phyloP scores from a whole-genome alignment of 2,797 vertebrate genomes.

The Calcarius lapponicus region DNA sequence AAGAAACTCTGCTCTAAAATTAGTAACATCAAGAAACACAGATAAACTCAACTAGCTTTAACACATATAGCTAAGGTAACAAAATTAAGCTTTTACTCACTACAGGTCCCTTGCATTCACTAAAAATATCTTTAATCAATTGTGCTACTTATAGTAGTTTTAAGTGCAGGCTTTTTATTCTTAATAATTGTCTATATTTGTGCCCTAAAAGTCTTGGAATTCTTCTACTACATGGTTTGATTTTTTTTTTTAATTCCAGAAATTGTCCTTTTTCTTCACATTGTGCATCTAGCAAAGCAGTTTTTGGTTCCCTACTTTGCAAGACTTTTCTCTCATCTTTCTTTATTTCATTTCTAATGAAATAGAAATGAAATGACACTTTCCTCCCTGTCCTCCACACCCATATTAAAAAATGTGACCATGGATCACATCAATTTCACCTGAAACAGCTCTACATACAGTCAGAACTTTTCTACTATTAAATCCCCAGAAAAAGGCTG shows the following conservation, averaged over 20 bases:
- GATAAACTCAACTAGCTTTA: background rate
- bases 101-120: background rate
- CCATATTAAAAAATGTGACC: background rate
- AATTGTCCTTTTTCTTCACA: background rate
- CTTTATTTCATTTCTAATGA: background rate
- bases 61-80: background rate
- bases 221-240: background rate
- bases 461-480: background rate
- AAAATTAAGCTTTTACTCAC: background rate
- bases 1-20: background rate
- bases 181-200: background rate
- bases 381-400: accelerated
- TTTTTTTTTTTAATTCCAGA: background rate
- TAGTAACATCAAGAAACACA: background rate
- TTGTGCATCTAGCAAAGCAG: background rate
- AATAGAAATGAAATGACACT: too few species aligned
- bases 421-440: background rate
- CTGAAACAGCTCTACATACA: background rate
- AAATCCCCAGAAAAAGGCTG: background rate
- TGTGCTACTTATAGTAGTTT: background rate
- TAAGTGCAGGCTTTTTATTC: background rate
- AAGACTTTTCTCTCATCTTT: background rate
- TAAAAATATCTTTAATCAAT: background rate
- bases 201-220: background rate
- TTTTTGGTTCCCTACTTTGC: background rate